These are phyloP conservation scores for Leptopilina boulardi DNA, from an alignment of 1,140 invertebrate species.

Conservation along the genomic window DNA sequence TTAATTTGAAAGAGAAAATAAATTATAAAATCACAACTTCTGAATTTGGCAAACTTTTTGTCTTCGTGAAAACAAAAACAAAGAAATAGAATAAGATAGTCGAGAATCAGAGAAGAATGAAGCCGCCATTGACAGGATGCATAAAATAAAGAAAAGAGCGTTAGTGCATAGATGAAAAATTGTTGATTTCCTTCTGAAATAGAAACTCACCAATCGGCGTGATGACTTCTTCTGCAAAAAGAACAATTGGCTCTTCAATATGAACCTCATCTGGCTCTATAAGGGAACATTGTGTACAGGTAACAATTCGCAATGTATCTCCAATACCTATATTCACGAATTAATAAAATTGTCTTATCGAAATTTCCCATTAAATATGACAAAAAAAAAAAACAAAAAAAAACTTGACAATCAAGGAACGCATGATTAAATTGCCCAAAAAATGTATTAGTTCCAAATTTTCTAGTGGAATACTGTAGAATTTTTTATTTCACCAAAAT, in stretches of 20 bases:
- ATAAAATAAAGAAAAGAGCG: conserved; percentile 24
- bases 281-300: conserved; percentile 80
- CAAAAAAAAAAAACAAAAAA: too few species aligned
- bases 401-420: background rate
- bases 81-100: background rate
- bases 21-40: background rate
- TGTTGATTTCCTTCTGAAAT: conserved; percentile 18
- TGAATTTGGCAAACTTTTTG: background rate
- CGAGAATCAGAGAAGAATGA: background rate
- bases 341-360: background rate
- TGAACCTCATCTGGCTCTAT: conserved; percentile 89
- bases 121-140: conserved; percentile 9
- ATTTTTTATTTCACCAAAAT: too few species aligned
- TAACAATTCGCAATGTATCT: conserved; percentile 72
- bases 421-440: background rate
- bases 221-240: conserved; percentile 86
- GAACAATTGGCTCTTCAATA: conserved; percentile 83
- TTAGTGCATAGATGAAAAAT: background rate
- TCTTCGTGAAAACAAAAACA: background rate
- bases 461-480: too few species aligned
- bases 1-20: too few species aligned
- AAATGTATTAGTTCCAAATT: too few species aligned
- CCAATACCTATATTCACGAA: conserved; percentile 51
- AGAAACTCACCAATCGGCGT: conserved; percentile 83
- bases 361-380: background rate